Percentiles rank a stretch among this genome's conserved stretches.
These are phyloP conservation scores for Torymus auratus DNA, from an alignment of 2,888 invertebrate genomes.

Conservation along the genomic window DNA sequence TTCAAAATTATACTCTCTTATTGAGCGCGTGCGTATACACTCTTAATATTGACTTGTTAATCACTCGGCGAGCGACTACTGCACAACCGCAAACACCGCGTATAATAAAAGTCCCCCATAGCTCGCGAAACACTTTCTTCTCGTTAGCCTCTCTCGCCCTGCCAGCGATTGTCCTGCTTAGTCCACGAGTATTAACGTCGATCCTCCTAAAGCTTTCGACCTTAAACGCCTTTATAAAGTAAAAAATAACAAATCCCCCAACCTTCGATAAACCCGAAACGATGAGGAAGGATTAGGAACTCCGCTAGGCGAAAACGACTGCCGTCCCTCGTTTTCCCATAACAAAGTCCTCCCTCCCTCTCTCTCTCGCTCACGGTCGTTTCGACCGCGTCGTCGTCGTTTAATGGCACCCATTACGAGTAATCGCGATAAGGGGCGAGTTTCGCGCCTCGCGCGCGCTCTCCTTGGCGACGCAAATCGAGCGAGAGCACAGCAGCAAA, in stretches of 20 bases:
- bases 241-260: background rate
- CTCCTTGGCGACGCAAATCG: constrained; percentile 27
- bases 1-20: background rate
- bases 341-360: background rate
- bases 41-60: too few relatives aligned
- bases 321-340: constrained; percentile 2
- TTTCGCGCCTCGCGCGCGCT: constrained; percentile 25
- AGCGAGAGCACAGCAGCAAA: background rate
- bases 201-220: too few relatives aligned
- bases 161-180: too few relatives aligned
- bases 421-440: constrained; percentile 47
- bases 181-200: too few relatives aligned
- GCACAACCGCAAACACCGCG: too few relatives aligned
- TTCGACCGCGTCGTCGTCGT: constrained; percentile 10
- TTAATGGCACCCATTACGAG: constrained; percentile 50
- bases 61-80: too few relatives aligned
- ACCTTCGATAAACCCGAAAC: background rate
- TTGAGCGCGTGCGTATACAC: background rate
- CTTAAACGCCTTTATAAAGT: too few relatives aligned
- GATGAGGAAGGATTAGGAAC: background rate
- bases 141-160: too few relatives aligned
- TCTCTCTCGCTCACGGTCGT: background rate
- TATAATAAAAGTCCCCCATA: too few relatives aligned
- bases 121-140: too few relatives aligned
- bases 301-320: background rate